Evolutionary conservation across 2,797 vertebrate genomes (phyloP).

Genomic region (Takifugu ocellatus): DNA sequence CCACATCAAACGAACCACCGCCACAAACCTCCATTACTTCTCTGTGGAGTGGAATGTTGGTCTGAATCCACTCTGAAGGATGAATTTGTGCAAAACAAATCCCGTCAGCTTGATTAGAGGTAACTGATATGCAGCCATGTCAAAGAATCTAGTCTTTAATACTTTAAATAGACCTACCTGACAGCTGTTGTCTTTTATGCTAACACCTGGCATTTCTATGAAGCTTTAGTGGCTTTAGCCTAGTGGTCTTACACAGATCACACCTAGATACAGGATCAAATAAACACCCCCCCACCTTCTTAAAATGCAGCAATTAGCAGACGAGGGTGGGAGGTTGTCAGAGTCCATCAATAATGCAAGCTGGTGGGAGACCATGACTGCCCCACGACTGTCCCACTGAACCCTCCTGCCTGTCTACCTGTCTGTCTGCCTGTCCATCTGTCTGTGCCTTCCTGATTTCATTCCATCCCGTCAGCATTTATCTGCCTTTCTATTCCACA

Average conservation of each 20-base stretch:
- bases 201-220: too few relatives aligned
- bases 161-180: too few relatives aligned
- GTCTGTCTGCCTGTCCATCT: conserved; percentile 46
- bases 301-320: conserved; percentile 56
- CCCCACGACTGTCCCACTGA: conserved; percentile 40
- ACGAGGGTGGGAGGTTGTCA: conserved; percentile 56
- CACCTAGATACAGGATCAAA: conserved; percentile 11
- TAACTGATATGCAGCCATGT: neutral
- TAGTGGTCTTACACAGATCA: conserved; percentile 2
- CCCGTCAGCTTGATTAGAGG: neutral
- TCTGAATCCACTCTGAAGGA: conserved; percentile 16
- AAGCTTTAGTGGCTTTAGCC: neutral
- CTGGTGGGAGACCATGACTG: conserved; percentile 58
- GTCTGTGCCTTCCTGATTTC: conserved; percentile 23
- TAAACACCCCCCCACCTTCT: conserved; percentile 26
- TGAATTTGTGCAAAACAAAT: conserved; percentile 7
- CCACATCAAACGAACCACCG: conserved; percentile 36
- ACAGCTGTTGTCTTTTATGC: too few relatives aligned
- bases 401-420: conserved; percentile 41
- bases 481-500: conserved; percentile 6
- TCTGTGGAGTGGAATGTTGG: neutral
- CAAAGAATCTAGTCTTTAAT: too few relatives aligned
- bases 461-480: conserved; percentile 9
- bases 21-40: conserved; percentile 11
- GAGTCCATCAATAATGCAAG: conserved; percentile 77